These are phyloP conservation scores for Microplitis manilae DNA, from an alignment of 2,888 invertebrate species.

Conservation along the genomic window DNA sequence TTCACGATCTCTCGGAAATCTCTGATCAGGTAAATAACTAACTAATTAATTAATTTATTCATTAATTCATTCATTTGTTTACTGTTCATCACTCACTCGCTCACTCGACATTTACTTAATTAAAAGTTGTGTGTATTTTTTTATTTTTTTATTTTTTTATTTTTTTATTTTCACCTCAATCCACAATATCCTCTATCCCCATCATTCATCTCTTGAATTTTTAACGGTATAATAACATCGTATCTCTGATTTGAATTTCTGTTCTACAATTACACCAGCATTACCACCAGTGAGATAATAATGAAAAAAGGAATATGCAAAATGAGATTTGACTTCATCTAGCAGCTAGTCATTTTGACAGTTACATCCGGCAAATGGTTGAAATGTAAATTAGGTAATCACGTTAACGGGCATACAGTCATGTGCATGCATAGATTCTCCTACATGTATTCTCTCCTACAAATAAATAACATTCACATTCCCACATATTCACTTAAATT, in stretches of 20 bases:
- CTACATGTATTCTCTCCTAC: not conserved
- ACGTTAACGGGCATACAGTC: conserved; percentile 26
- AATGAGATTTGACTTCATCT: conserved; percentile 29
- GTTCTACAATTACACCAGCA: conserved; percentile 6
- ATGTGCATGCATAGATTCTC: not conserved
- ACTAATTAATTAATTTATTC: conserved; percentile 43
- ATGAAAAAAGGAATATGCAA: conserved; percentile 6
- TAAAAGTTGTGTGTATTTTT: not conserved
- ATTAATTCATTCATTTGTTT: not conserved
- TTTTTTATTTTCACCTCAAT: not conserved
- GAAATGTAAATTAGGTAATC: conserved; percentile 38
- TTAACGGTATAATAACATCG: not conserved
- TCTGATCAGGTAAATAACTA: conserved; percentile 77
- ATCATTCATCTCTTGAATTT: not conserved
- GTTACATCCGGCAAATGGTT: conserved; percentile 29
- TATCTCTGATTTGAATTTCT: not conserved
- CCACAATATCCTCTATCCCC: not conserved
- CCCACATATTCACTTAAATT: not conserved
- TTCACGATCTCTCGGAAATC: conserved; percentile 85
- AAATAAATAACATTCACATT: conserved; percentile 1
- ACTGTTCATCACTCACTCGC: not conserved
- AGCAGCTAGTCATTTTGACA: conserved; percentile 4
- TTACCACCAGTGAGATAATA: not conserved
- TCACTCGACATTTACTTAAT: not conserved
- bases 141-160: too few species aligned